Evolutionary conservation across 2,113 vertebrate species (phyloP).

Genomic region (Tyto alba): DNA sequence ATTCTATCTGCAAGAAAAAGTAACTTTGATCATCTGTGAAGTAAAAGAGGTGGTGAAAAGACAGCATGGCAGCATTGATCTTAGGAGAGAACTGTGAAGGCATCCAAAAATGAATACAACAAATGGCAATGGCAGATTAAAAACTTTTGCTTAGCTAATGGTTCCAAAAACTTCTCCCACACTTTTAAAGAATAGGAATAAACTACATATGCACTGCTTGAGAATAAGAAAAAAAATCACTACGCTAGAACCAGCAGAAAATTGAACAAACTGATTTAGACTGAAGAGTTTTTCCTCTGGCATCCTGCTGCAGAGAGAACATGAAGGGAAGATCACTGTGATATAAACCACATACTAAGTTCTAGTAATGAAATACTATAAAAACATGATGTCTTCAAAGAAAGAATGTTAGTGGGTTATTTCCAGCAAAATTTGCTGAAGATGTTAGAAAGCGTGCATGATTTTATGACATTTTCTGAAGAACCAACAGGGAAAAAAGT

Average conservation of each 20-base stretch:
- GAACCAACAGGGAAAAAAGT: background rate
- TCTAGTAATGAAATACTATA: background rate
- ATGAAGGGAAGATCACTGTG: background rate
- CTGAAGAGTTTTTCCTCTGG: background rate
- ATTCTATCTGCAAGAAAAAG: background rate
- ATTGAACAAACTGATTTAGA: background rate
- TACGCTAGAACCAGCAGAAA: background rate
- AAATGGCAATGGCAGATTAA: background rate
- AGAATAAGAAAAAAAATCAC: background rate
- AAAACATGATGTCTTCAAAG: background rate
- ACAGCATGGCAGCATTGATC: background rate
- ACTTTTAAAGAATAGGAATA: background rate
- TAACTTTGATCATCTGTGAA: background rate
- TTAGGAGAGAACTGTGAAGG: accelerated
- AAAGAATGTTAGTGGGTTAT: background rate
- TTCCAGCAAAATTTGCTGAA: background rate
- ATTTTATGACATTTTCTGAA: background rate
- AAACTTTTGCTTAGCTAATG: background rate
- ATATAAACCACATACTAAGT: background rate
- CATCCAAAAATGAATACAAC: background rate
- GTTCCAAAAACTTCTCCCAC: background rate
- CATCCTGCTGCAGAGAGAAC: background rate
- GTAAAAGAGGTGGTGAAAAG: background rate
- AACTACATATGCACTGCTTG: background rate
- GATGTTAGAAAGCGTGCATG: background rate